phyloP scores from a whole-genome alignment of 2,888 invertebrate genomes.

The Pinctada fucata region DNA sequence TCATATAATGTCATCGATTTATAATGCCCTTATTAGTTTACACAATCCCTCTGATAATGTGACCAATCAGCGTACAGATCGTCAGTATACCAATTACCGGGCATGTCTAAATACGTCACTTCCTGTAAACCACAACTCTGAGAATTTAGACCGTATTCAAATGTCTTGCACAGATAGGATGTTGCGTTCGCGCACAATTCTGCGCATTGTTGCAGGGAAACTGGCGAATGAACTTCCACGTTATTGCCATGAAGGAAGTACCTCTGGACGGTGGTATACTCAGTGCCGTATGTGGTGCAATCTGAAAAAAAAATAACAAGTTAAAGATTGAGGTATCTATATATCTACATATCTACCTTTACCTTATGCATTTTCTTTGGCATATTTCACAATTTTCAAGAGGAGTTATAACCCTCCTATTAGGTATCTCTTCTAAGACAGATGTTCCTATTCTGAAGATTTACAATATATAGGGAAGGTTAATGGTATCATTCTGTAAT shows the following conservation, averaged over 20 bases:
- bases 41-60: slow-evolving; percentile 23
- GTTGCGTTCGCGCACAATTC: not conserved
- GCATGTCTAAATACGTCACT: slow-evolving; percentile 19
- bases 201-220: slow-evolving; percentile 11
- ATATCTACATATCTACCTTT: no score
- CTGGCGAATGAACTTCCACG: not conserved
- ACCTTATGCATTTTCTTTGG: no score
- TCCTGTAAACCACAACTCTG: slow-evolving; percentile 11
- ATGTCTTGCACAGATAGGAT: slow-evolving; percentile 2
- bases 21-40: no score
- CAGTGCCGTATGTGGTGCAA: slow-evolving; percentile 4
- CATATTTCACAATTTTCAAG: no score
- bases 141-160: slow-evolving; percentile 15
- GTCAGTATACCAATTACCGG: slow-evolving; percentile 5
- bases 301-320: not conserved
- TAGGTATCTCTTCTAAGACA: no score
- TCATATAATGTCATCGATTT: no score
- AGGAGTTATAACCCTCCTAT: no score
- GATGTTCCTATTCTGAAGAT: no score
- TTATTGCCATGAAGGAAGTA: slow-evolving; percentile 14
- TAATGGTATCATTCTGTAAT: no score
- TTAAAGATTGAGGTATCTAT: not conserved
- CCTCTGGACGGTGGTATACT: not conserved
- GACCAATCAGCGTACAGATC: slow-evolving; percentile 5
- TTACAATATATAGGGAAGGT: no score